Evolutionary conservation across 2,888 invertebrate genomes (phyloP), one percentile per base, ranked within the genome.

Genomic region (Drosophila monieri): DNA sequence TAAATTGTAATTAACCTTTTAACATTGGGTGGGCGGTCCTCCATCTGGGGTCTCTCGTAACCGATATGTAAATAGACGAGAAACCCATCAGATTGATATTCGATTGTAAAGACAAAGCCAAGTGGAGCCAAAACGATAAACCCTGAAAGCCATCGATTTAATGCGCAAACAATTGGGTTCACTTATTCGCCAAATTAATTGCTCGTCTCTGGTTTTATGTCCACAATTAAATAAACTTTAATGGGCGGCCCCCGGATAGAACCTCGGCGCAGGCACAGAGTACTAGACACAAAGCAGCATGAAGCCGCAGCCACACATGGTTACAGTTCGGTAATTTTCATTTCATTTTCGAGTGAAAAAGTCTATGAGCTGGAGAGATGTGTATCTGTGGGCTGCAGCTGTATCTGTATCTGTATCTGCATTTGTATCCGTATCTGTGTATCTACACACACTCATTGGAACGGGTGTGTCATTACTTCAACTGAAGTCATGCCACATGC

Each of bases 391-490:
- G 35, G 39, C 32, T 15, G 35, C 18, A 37, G 21, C 44, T 37
- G 53, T 39, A 27, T 64, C 21, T 73, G 44, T 41, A 44, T 52
- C 48, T 68, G 44, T 51, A 8, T 15, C n/a, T 48, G 14, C 46
- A 8, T 15, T 10, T 48, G 14, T 21, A 12, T 21, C 14, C 66
- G 49, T 37, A 41, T 44, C 51, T 69, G 39, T 51, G 52, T 9
- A 37, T 51, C 52, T 57, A 59, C 39, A 53, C 58, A 69, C 52
- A 73, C 44, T 58, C 30, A 56, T 67, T 73, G 55, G 77, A 88
- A 88, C 87, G 88, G 88, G 85, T 87, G 85, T 88, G 85, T 87
- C 85, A 88, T 81, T 88, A 81, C 79, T 81, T 87, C 85, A 81
- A 81, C 87, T 78, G 85, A 87, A 87, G 78, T 77, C 70, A 80